Percentiles rank a stretch among this genome's conserved stretches.
Evolutionary conservation across 2,797 vertebrate genomes (phyloP).

Genomic region (Emys orbicularis): DNA sequence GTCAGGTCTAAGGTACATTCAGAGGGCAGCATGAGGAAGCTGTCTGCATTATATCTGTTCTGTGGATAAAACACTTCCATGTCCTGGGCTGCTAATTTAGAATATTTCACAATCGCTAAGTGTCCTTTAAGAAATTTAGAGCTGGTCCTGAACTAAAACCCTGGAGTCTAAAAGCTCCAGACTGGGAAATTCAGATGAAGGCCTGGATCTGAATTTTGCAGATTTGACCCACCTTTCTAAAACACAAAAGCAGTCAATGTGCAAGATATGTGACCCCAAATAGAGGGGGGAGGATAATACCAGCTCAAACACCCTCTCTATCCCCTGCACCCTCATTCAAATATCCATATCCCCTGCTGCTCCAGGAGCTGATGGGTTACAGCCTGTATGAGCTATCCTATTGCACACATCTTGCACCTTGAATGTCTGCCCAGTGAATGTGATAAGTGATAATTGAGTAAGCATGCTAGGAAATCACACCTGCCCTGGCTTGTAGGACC

Average conservation of each 20-base stretch:
- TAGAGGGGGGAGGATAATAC: neutral
- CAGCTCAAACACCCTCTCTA: too few relatives aligned
- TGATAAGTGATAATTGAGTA: neutral
- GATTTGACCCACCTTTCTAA: neutral
- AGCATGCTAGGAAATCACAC: neutral
- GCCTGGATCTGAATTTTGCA: neutral
- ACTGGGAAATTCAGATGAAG: neutral
- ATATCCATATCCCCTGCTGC: neutral
- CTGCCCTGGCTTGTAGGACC: neutral
- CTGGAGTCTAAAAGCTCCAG: neutral
- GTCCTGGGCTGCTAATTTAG: neutral
- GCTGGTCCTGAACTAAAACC: neutral
- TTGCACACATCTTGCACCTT: fast-evolving
- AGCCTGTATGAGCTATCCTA: neutral
- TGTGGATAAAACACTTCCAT: neutral
- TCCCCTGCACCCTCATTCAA: neutral
- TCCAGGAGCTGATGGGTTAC: neutral
- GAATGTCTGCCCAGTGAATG: neutral
- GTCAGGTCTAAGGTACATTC: neutral
- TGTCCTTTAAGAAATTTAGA: neutral
- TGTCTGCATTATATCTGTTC: neutral
- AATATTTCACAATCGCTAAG: neutral
- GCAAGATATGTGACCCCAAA: too few relatives aligned
- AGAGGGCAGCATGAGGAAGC: neutral
- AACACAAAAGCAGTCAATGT: neutral